Conservation (phyloP, 2,888 invertebrate species). For the Carterocephalus palaemon region DNA sequence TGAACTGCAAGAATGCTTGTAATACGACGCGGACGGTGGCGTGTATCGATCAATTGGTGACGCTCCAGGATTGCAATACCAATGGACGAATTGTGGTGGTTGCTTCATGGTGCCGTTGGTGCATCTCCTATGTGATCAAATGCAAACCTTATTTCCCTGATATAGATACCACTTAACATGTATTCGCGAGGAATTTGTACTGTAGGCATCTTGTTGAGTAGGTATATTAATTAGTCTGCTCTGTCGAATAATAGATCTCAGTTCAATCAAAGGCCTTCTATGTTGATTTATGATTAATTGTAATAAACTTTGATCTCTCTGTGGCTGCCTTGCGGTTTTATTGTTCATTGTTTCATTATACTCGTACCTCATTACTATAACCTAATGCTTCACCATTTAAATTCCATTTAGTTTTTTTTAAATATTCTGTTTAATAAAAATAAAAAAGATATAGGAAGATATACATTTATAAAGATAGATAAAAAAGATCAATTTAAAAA, state of each 20-base stretch:
- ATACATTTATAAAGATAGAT: too few relatives aligned
- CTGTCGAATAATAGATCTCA: slow-evolving; percentile 24
- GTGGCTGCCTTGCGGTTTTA: slow-evolving; percentile 11
- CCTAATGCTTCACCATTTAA: too few relatives aligned
- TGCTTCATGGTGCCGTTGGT: background rate
- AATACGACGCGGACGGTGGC: slow-evolving; percentile 3
- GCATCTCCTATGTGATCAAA: background rate
- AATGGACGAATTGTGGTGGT: slow-evolving; percentile 5
- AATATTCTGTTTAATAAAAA: too few relatives aligned
- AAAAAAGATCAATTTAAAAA: too few relatives aligned
- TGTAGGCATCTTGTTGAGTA: slow-evolving; percentile 22
- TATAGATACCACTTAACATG: slow-evolving; percentile 1
- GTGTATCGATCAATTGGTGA: slow-evolving; percentile 13
- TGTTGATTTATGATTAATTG: slow-evolving; percentile 23
- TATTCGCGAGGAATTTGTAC: background rate
- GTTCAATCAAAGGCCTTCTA: slow-evolving; percentile 19
- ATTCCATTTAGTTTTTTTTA: too few relatives aligned
- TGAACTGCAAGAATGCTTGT: slow-evolving; percentile 1
- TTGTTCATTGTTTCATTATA: slow-evolving; percentile 5
- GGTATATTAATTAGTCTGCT: slow-evolving; percentile 23
- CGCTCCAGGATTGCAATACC: slow-evolving; percentile 15
- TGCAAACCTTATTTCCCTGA: slow-evolving; percentile 9
- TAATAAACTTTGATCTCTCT: slow-evolving; percentile 23
- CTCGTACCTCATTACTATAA: too few relatives aligned
- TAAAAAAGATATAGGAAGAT: too few relatives aligned